Base-by-base conservation (phyloP, 2,888 invertebrate species). In the Tenthredo mesomela region DNA sequence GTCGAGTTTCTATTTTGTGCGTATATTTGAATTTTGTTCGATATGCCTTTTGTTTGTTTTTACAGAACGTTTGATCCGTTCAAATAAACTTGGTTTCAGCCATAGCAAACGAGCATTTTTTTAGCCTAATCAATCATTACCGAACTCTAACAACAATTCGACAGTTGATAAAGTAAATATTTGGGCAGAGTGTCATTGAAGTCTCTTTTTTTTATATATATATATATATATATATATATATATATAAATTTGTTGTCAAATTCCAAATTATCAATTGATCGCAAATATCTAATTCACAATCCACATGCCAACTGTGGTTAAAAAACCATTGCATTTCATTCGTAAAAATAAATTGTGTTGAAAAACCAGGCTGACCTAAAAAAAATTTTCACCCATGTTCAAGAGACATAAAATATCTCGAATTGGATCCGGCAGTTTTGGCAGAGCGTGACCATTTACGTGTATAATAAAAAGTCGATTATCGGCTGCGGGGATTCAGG, bases 371-470 rank as follows among this genome's bases (percentile, higher is more conserved):
- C 29, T 67, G 67, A 67, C 67, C 33, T 18, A 65, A 67, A 67
- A 67, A 67, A 47, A 50, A 33, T 80, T n/a, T 58, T 6, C 25
- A 58, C 33, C 58, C 18, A 15, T 40, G 33, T 50, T 77, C 77
- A 67, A 6, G 58, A 61, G 33, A 40, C 80, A 50, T 58, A 80
- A 80, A 58, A 80, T 40, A 61, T 54, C 50, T 33, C 50, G 58
- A 61, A 78, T 58, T 78, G n/a, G 61, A 80, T 80, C 80, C 58
- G 21, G 80, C 25, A 37, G 61, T 78, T 78, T 61, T 78, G 58
- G 54, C 61, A 58, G 78, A 15, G 58, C 78, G 54, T 78, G 58
- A 78, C 58, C 78, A 58, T 61, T 58, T 40, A 25, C 33, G 58
- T 78, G 18, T 37, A 80, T 37, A 21, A 40, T 61, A 21, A 80